Base-by-base conservation (phyloP, 2,797 vertebrate species). In the Myripristis jacobus region DNA sequence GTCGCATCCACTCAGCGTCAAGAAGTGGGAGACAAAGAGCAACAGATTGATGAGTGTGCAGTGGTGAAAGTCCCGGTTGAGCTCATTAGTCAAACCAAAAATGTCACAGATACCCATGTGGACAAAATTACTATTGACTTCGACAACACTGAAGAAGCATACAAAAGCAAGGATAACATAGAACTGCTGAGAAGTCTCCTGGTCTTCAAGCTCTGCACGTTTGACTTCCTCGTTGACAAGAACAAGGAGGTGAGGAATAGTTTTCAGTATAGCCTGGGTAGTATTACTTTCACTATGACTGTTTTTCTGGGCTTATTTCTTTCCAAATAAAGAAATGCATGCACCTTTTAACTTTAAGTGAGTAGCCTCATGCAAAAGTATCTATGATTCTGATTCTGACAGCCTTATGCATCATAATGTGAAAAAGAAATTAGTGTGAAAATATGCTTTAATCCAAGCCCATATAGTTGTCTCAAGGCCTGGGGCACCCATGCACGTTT, bases 151-250 rank as follows among this genome's bases (percentile, higher is more conserved):
- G 74, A 73, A 12, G 96, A 96, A 73, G 97, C 96, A 0, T 98
- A 96, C 85, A 95, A 87, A 60, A 98, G 96, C 81, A 98, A 96
- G 69, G 84, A 76, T n/a, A 96, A 88, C 55, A 74, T 93, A 1
- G 96, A 99, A 68, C 92, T 98, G 80, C 88, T 94, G 11, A 89
- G 97, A 9, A 95, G 94, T 52, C 70, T 98, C 65, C 29, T 97
- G 81, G 97, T 98, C 60, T 93, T 98, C 80, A 94, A 96, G 60
- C 93, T 99, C 0, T 98, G 97, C 52, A 86, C 95, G 0, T 44
- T 95, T 21, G 95, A 94, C 44, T n/a, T 94, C 68, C 89, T 98
- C 7, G 96, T 97, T 62, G 93, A 95, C 27, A 94, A 87, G 73
- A 96, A 96, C 80, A 94, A 92, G 72, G 89, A 94, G 94, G 94